Percentiles rank a stretch among this genome's conserved stretches.
These are phyloP conservation scores for Pristionchus japonicus DNA, from an alignment of 2,888 invertebrate genomes.

Conservation along the genomic window DNA sequence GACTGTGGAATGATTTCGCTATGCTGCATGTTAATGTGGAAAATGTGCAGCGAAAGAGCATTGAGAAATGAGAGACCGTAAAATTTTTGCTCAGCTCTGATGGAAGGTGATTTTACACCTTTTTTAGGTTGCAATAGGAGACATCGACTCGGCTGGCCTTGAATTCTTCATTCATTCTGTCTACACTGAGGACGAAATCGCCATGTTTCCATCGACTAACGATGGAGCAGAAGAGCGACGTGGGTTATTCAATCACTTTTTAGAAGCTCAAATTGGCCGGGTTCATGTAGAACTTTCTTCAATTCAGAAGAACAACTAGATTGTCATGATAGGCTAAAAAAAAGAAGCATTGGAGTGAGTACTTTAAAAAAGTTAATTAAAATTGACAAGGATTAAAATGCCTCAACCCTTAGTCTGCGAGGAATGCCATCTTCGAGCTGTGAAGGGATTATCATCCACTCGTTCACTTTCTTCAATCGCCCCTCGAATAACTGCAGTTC, in stretches of 20 bases:
- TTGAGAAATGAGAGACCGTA: too few species aligned
- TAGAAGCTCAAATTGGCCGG: too few species aligned
- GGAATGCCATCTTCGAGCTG: neutral
- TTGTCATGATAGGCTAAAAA: too few species aligned
- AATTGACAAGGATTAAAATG: too few species aligned
- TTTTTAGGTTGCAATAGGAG: conserved; percentile 69
- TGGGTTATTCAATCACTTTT: conserved; percentile 44
- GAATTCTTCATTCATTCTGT: conserved; percentile 72
- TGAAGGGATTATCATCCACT: neutral
- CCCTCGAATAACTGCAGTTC: neutral
- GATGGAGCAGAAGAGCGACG: conserved; percentile 55
- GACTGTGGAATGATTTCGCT: too few species aligned
- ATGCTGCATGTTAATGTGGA: neutral
- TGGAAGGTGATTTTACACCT: too few species aligned
- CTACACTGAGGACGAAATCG: conserved; percentile 72
- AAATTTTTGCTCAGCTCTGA: too few species aligned
- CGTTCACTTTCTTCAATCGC: neutral
- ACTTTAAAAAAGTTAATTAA: neutral
- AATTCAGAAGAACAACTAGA: too few species aligned
- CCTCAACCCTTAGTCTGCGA: neutral
- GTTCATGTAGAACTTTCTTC: too few species aligned
- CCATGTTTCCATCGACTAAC: conserved; percentile 53
- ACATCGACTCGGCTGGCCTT: conserved; percentile 69
- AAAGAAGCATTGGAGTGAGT: too few species aligned
- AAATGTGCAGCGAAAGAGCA: neutral